Evolutionary conservation across 2,888 invertebrate species (phyloP).

Genomic region (Agonopterix heracliana): DNA sequence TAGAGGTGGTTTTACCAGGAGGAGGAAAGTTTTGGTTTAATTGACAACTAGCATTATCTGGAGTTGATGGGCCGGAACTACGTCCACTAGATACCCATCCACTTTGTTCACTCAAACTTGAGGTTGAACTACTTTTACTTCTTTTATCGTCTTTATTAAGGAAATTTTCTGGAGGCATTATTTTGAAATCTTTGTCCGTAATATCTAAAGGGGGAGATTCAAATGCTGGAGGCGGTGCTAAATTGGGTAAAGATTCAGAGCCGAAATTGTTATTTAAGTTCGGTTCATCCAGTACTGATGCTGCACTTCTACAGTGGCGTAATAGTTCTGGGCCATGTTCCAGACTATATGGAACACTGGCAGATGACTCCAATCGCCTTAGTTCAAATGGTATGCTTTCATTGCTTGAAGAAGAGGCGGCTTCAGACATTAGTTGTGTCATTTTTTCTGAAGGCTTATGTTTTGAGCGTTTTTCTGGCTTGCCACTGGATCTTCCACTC

Average conservation of each 20-base stretch:
- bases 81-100: slow-evolving; percentile 91
- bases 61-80: slow-evolving; percentile 79
- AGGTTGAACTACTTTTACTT: slow-evolving; percentile 75
- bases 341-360: slow-evolving; percentile 80
- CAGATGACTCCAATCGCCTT: slow-evolving; percentile 74
- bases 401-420: slow-evolving; percentile 78
- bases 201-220: slow-evolving; percentile 73
- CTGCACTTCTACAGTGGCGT: slow-evolving; percentile 75
- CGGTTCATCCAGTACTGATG: slow-evolving; percentile 75
- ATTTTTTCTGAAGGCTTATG: slow-evolving; percentile 72
- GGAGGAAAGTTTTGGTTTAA: slow-evolving; percentile 63
- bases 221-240: slow-evolving; percentile 79
- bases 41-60: slow-evolving; percentile 74
- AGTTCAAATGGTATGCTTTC: slow-evolving; percentile 71
- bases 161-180: slow-evolving; percentile 67
- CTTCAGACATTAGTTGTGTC: slow-evolving; percentile 72
- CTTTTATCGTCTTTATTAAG: slow-evolving; percentile 59
- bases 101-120: slow-evolving; percentile 87
- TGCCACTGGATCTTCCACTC: slow-evolving; percentile 74
- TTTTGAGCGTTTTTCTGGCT: slow-evolving; percentile 63
- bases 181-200: slow-evolving; percentile 69
- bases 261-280: slow-evolving; percentile 71
- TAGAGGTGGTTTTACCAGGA: slow-evolving; percentile 43
- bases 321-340: slow-evolving; percentile 67
- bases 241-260: slow-evolving; percentile 84